These are phyloP conservation scores for Aphidoletes aphidimyza DNA, from an alignment of 2,888 invertebrate species.

Conservation along the genomic window DNA sequence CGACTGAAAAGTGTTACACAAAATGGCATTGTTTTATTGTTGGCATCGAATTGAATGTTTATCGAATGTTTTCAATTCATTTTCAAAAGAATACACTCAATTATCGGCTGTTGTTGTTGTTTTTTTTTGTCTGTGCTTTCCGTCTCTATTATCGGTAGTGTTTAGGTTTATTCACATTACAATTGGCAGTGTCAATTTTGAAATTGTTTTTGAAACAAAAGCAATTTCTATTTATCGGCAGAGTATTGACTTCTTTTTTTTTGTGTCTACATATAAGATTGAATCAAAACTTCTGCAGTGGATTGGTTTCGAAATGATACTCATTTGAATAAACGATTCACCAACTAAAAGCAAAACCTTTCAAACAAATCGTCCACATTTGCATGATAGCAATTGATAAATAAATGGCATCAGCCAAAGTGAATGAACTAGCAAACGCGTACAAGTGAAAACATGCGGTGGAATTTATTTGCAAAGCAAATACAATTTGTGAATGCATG, in stretches of 20 bases:
- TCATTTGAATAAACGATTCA: background rate
- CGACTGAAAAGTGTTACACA: background rate
- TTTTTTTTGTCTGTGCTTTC: no score
- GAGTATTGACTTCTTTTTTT: background rate
- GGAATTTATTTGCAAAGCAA: slow-evolving; percentile 15
- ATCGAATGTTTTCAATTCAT: background rate
- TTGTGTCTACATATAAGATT: background rate
- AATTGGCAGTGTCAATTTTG: slow-evolving; percentile 3
- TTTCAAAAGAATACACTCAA: no score
- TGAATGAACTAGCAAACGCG: no score
- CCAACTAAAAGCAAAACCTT: background rate
- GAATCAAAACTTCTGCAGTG: background rate
- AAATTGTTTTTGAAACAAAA: background rate
- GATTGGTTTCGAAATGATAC: background rate
- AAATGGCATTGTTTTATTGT: background rate
- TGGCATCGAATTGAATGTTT: background rate
- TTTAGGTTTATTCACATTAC: background rate
- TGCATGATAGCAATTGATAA: background rate
- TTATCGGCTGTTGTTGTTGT: no score
- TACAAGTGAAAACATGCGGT: no score
- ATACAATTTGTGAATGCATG: background rate
- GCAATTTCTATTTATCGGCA: slow-evolving; percentile 2
- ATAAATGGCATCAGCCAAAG: background rate
- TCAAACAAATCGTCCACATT: no score
- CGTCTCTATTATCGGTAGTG: background rate